phyloP scores from a whole-genome alignment of 2,888 invertebrate species.

The Euspilapteryx auroguttella region DNA sequence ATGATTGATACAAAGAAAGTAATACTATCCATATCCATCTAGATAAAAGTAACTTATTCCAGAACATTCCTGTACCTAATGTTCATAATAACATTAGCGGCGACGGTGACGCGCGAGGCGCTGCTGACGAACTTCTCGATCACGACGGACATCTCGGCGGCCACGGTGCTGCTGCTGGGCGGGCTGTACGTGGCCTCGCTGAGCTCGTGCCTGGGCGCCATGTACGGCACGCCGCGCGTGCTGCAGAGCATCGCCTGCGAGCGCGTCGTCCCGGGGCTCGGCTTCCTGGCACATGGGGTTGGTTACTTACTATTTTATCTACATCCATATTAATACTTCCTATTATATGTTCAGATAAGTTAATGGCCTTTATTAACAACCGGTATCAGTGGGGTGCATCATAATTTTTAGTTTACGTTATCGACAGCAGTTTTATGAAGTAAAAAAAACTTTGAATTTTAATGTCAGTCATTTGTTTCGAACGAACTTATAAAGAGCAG shows the following conservation, averaged over 20 bases:
- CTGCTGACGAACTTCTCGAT: slow-evolving; percentile 85
- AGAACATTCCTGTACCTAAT: slow-evolving; percentile 87
- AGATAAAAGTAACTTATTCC: too few species aligned
- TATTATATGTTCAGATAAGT: too few species aligned
- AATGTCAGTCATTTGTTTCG: too few species aligned
- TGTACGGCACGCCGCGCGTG: slow-evolving; percentile 95
- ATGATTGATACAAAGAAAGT: too few species aligned
- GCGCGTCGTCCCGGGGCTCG: slow-evolving; percentile 90
- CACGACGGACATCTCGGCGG: slow-evolving; percentile 86
- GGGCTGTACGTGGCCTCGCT: slow-evolving; percentile 96
- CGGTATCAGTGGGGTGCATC: too few species aligned
- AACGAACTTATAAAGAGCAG: too few species aligned
- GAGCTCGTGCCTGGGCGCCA: slow-evolving; percentile 92
- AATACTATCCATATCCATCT: too few species aligned
- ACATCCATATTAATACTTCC: too few species aligned
- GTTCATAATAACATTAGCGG: slow-evolving; percentile 87
- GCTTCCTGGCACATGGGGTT: slow-evolving; percentile 85
- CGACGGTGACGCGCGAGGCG: slow-evolving; percentile 75
- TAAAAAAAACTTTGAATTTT: too few species aligned
- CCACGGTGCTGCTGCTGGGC: slow-evolving; percentile 79
- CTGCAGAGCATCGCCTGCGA: slow-evolving; percentile 94
- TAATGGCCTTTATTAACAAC: too few species aligned
- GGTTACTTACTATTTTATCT: slow-evolving; percentile 38
- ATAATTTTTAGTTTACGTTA: too few species aligned
- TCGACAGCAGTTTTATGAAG: too few species aligned